Conservation (phyloP, 2,113 vertebrate species). For the Genyomyrus donnyi region DNA sequence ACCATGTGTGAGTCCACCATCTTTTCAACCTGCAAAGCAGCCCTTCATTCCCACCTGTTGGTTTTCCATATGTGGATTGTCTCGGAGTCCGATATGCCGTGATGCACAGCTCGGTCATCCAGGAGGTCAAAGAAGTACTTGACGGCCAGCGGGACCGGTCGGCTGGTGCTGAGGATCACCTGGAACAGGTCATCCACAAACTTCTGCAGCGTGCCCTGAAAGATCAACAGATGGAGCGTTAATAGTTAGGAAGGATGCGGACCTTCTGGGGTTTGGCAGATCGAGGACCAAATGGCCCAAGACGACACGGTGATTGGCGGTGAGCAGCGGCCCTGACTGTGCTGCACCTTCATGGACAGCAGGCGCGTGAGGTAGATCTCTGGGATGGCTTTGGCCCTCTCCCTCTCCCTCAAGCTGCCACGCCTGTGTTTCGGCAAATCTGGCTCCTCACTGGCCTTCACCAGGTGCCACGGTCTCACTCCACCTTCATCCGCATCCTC, state of each 20-base stretch:
- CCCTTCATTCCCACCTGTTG: conserved; percentile 70
- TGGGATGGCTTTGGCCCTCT: conserved; percentile 90
- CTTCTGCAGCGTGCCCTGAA: conserved; percentile 91
- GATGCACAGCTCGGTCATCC: conserved; percentile 83
- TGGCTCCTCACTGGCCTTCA: conserved; percentile 91
- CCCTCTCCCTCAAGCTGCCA: conserved; percentile 84
- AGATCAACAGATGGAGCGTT: not conserved
- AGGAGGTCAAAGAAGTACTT: conserved; percentile 97
- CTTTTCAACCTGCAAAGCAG: not conserved
- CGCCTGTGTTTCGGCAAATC: conserved; percentile 88
- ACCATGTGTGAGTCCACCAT: not conserved
- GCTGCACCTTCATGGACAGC: conserved; percentile 89
- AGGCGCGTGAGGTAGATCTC: conserved; percentile 98
- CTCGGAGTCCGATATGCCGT: conserved; percentile 82
- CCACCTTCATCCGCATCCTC: conserved; percentile 97
- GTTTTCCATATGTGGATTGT: conserved; percentile 99
- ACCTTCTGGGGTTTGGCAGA: not conserved
- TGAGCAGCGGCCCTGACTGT: not conserved
- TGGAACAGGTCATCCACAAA: conserved; percentile 96
- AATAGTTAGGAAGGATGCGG: not conserved
- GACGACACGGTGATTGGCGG: not conserved
- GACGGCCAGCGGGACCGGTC: conserved; percentile 84
- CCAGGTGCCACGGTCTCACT: conserved; percentile 89
- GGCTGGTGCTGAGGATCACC: conserved; percentile 89
- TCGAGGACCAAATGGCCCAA: not conserved